phyloP scores from a whole-genome alignment of 2,797 vertebrate species.

The Lutjanus campechanus region DNA sequence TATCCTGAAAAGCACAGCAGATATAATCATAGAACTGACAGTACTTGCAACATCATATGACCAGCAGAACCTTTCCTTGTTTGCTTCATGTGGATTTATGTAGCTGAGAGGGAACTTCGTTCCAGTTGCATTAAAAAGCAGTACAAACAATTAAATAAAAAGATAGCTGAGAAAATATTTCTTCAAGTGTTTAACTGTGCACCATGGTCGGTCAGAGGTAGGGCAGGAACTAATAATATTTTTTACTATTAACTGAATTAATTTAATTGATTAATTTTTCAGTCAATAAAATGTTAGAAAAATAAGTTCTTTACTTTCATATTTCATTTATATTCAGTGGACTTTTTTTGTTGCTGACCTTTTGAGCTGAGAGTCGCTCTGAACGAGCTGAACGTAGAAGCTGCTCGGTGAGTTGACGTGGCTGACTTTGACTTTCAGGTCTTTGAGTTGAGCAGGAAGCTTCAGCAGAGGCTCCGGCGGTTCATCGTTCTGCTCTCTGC shows the following conservation, averaged over 20 bases:
- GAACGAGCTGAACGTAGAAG: conserved; percentile 88
- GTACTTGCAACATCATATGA: not conserved
- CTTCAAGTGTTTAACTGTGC: too few relatives aligned
- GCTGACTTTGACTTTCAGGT: conserved; percentile 87
- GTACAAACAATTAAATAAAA: too few relatives aligned
- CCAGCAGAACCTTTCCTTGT: not conserved
- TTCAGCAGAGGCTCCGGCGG: conserved; percentile 50
- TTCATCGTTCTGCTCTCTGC: not conserved
- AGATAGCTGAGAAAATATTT: too few relatives aligned
- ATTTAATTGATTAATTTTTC: too few relatives aligned
- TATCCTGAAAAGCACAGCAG: conserved; percentile 80
- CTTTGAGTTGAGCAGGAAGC: conserved; percentile 69
- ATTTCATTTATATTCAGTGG: too few relatives aligned
- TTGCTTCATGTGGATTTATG: not conserved
- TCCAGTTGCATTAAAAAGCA: too few relatives aligned
- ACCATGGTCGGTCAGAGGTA: too few relatives aligned
- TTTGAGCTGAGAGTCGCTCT: conserved; percentile 83
- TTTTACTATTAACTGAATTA: too few relatives aligned
- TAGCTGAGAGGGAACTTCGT: too few relatives aligned
- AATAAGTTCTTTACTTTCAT: too few relatives aligned
- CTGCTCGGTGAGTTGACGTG: conserved; percentile 90
- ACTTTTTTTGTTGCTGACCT: conserved; percentile 80
- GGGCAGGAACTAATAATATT: too few relatives aligned
- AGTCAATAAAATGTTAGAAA: too few relatives aligned
- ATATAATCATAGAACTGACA: not conserved